These are phyloP conservation scores for Pelusios castaneus DNA, from an alignment of 2,113 vertebrate species.

Conservation along the genomic window DNA sequence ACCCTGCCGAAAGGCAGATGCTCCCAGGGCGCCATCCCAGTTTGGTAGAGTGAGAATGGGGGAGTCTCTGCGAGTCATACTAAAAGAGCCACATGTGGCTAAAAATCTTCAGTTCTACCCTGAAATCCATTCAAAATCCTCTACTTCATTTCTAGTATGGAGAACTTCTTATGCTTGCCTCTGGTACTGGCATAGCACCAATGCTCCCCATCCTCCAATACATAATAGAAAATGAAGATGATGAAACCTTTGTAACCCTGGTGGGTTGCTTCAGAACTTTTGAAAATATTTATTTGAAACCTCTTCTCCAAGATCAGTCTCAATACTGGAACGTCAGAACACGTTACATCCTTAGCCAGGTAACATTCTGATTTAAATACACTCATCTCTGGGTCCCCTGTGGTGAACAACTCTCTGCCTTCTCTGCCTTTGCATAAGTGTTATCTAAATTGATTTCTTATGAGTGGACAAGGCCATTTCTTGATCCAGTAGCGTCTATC, in stretches of 20 bases:
- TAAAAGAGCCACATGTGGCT: too few species aligned
- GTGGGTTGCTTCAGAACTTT: slow-evolving; percentile 81
- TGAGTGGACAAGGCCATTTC: neutral
- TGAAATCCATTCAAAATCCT: slow-evolving; percentile 25
- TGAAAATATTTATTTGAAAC: slow-evolving; percentile 80
- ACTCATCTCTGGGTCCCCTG: neutral
- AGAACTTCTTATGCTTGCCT: slow-evolving; percentile 82
- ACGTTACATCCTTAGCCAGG: slow-evolving; percentile 83
- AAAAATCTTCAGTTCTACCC: too few species aligned
- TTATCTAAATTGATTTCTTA: neutral
- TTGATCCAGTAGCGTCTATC: neutral
- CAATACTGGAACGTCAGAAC: slow-evolving; percentile 81
- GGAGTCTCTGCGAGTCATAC: too few species aligned
- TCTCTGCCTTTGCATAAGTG: neutral
- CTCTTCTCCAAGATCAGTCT: slow-evolving; percentile 78
- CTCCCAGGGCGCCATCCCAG: too few species aligned
- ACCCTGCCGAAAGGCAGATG: too few species aligned
- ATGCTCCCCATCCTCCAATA: slow-evolving; percentile 82
- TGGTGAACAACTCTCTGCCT: neutral
- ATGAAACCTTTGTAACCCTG: slow-evolving; percentile 84
- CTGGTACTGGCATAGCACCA: slow-evolving; percentile 82
- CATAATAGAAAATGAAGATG: slow-evolving; percentile 80
- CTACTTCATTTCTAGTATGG: slow-evolving; percentile 71
- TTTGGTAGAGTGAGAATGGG: too few species aligned
- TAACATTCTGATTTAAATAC: slow-evolving; percentile 8